These are phyloP conservation scores for Cuniculus paca DNA, from an alignment of 2,797 vertebrate species.

Conservation along the genomic window DNA sequence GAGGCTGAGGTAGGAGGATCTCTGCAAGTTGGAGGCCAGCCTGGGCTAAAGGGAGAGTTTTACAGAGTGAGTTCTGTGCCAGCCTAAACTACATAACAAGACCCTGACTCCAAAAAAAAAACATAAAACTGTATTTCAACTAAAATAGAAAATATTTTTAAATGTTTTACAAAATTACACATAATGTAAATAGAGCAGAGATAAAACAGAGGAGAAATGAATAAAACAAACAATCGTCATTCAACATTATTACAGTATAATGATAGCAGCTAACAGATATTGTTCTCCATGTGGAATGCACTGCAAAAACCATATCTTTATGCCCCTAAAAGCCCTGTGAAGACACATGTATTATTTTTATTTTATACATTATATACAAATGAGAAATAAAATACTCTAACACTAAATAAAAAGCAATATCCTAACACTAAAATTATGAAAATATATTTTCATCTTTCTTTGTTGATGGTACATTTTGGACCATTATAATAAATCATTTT, in stretches of 20 bases:
- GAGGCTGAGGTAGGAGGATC: not conserved
- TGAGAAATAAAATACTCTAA: slow-evolving; percentile 52
- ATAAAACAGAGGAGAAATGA: slow-evolving; percentile 48
- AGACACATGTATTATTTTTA: not conserved
- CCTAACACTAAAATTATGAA: slow-evolving; percentile 12
- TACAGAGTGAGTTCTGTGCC: not conserved
- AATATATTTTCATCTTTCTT: slow-evolving; percentile 59
- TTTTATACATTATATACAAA: slow-evolving; percentile 40
- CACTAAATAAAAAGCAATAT: not conserved
- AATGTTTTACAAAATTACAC: slow-evolving; percentile 57
- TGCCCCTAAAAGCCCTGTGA: not conserved
- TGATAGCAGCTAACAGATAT: not conserved
- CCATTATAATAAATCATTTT: not conserved
- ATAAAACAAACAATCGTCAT: slow-evolving; percentile 58
- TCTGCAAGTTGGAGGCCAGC: not conserved
- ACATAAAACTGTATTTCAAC: not conserved
- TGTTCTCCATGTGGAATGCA: not conserved
- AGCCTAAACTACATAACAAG: not conserved
- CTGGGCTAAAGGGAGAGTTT: not conserved
- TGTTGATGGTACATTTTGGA: not conserved
- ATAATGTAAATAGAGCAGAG: slow-evolving; percentile 19
- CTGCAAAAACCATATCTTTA: not conserved
- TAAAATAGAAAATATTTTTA: slow-evolving; percentile 49
- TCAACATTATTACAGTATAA: not conserved
- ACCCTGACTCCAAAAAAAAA: not conserved